These are phyloP conservation scores for Mungos mungo DNA, from an alignment of 2,113 vertebrate species.

Conservation along the genomic window DNA sequence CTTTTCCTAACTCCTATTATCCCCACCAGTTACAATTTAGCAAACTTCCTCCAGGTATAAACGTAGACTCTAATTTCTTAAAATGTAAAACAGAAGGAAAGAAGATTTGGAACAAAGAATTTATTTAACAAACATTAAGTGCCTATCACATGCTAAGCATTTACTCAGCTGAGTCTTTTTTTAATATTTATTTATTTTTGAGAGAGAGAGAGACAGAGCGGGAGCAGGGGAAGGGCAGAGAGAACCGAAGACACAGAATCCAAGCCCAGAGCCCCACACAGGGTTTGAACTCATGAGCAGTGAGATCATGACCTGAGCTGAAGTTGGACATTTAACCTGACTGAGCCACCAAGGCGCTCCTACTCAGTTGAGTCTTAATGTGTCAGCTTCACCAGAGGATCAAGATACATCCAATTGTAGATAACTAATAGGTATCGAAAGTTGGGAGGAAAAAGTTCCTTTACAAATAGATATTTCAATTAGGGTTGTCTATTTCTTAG, in stretches of 20 bases:
- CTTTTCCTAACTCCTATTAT: not conserved
- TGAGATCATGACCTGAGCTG: too few species aligned
- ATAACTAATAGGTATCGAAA: slow-evolving; percentile 7
- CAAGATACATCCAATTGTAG: slow-evolving; percentile 41
- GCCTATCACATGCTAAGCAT: not conserved
- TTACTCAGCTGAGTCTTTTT: slow-evolving; percentile 23
- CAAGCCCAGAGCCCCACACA: too few species aligned
- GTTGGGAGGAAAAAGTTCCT: not conserved
- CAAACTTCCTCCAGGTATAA: not conserved
- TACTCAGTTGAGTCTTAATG: slow-evolving; percentile 34
- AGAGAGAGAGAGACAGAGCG: too few species aligned
- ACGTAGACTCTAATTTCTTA: not conserved
- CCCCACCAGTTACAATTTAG: not conserved
- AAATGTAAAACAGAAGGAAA: not conserved
- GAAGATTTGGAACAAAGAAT: not conserved
- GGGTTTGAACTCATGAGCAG: too few species aligned
- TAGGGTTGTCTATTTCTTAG: not conserved
- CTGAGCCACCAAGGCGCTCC: too few species aligned
- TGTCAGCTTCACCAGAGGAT: slow-evolving; percentile 15
- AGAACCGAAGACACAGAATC: too few species aligned
- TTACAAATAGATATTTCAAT: slow-evolving; percentile 41
- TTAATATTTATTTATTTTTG: too few species aligned
- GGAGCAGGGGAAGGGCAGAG: too few species aligned
- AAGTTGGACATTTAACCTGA: too few species aligned
- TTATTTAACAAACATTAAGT: slow-evolving; percentile 41